Evolutionary conservation across 2,113 vertebrate genomes (phyloP).

Genomic region (Microcebus ravelobensis): DNA sequence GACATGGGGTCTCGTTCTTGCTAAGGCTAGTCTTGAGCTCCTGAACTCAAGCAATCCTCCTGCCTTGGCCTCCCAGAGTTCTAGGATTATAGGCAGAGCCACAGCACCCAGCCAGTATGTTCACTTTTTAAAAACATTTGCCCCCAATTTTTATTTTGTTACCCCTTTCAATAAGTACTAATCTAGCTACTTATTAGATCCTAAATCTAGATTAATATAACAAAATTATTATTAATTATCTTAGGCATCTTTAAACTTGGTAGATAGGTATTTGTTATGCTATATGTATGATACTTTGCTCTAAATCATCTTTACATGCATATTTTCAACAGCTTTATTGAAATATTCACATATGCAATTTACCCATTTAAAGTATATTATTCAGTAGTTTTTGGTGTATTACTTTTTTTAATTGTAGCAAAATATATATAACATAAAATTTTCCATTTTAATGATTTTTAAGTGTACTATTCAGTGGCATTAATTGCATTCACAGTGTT

Average conservation of each 20-base stretch:
- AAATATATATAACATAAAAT: background rate
- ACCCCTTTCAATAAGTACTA: conserved; percentile 35
- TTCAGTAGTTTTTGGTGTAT: background rate
- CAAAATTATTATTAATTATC: conserved; percentile 67
- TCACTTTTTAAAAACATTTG: background rate
- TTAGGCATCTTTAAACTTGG: conserved; percentile 47
- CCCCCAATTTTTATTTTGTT: background rate
- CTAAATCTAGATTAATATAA: conserved; percentile 58
- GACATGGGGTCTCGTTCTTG: too few species aligned
- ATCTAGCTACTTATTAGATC: conserved; percentile 65
- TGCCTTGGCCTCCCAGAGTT: too few species aligned
- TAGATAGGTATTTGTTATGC: background rate
- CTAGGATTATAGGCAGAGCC: too few species aligned
- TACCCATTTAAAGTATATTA: background rate
- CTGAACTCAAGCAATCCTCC: too few species aligned
- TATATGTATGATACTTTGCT: conserved; percentile 72
- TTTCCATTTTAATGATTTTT: background rate
- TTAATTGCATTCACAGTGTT: background rate
- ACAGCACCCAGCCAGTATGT: background rate
- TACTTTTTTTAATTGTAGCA: background rate
- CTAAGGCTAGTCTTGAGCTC: too few species aligned
- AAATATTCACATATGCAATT: background rate
- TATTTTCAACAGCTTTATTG: conserved; percentile 66
- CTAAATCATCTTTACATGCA: conserved; percentile 68
- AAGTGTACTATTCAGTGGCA: background rate